phyloP scores from a whole-genome alignment of 2,797 vertebrate species.

The Denticeps clupeoides region DNA sequence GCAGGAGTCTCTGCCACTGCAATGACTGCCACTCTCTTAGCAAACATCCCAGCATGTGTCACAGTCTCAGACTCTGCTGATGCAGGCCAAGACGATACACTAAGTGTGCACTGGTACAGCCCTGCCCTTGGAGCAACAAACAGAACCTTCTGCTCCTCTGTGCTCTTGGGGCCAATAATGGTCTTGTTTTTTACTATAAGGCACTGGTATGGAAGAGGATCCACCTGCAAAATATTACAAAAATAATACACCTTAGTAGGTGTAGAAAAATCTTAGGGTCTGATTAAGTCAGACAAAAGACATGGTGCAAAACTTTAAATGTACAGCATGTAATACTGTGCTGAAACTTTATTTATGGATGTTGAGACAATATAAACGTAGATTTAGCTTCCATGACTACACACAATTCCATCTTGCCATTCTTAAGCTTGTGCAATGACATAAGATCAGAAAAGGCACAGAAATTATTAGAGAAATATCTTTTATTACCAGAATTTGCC shows the following conservation, averaged over 20 bases:
- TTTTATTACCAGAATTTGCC: too few relatives aligned
- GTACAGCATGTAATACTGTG: too few relatives aligned
- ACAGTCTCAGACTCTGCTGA: constrained; percentile 70
- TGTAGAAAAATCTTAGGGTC: neutral
- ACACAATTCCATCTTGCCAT: too few relatives aligned
- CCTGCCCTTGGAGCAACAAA: constrained; percentile 76
- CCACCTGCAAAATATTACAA: constrained; percentile 70
- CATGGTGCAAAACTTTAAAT: too few relatives aligned
- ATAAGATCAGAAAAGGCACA: too few relatives aligned
- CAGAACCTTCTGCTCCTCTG: constrained; percentile 84
- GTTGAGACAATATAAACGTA: too few relatives aligned
- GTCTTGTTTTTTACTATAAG: constrained; percentile 90
- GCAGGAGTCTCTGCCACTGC: constrained; percentile 80
- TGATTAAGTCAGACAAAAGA: too few relatives aligned
- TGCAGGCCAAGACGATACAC: constrained; percentile 85
- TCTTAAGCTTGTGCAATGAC: too few relatives aligned
- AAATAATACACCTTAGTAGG: too few relatives aligned
- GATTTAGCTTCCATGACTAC: too few relatives aligned
- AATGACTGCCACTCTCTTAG: constrained; percentile 72
- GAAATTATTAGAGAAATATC: too few relatives aligned
- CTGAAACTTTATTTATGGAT: too few relatives aligned
- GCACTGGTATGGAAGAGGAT: constrained; percentile 70
- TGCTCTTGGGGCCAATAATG: constrained; percentile 75
- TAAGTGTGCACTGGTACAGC: constrained; percentile 79
- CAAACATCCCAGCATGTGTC: constrained; percentile 70